Base-by-base conservation (phyloP, 2,113 vertebrate species). In the Spizaetus ornatus region DNA sequence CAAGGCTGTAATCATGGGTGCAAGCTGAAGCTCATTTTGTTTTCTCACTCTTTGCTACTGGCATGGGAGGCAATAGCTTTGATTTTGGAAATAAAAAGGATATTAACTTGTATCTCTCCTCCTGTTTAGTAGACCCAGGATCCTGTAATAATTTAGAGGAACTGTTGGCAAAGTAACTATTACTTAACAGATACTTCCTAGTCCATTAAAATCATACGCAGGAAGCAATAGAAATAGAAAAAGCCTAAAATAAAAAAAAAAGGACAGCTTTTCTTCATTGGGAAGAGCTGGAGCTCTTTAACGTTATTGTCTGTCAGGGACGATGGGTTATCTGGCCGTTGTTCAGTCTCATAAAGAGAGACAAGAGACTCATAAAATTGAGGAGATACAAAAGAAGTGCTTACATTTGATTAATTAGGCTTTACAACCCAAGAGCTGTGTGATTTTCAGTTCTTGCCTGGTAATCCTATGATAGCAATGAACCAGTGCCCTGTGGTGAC, bases 301-400 rank as follows among this genome's bases (percentile, higher is more conserved):
- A 2, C 42, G 29, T 34, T 72, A 67, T 22, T 76, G 67, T 61
- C 40, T 74, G 40, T 29, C 45, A 84, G 56, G 34, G 36, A 45
- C 0, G 0, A 77, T 13, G 17, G 17, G 29, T 76, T 76, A 80
- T 52, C 22, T 82, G 22, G 22, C 27, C 1, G 0, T 47, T 77
- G 26, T 32, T 91, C 38, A 22, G 16, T 43, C 27, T 66, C 58
- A 55, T 81, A 71, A 80, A 59, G 43, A 70, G 31, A 74, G 48
- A 74, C 71, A 20, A 38, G 23, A 56, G 18, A 56, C 40, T 74
- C 20, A 34, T 47, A 52, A 82, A 62, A 72, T 4, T 31, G 59
- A 85, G 40, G 42, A 34, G 25, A 6, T 62, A 36, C 8, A 70
- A 53, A 19, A 65, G 27, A 83, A 66, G 21, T 61, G 42, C 13